Percentiles rank a stretch among this genome's conserved stretches.
Conservation (phyloP, 2,888 invertebrate genomes). For the Willowsia nigromaculata region DNA sequence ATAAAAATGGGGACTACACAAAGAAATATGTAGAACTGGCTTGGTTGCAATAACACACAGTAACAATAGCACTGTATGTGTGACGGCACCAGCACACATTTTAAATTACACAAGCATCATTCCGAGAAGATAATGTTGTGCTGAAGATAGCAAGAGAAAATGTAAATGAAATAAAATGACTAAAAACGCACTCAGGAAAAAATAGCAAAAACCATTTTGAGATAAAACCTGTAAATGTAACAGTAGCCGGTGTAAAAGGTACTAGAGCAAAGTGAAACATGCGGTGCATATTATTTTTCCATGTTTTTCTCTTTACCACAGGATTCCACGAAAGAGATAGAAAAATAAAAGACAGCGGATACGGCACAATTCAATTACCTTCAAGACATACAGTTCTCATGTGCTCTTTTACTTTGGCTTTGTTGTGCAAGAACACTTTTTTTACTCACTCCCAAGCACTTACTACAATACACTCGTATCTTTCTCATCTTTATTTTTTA, state of each 20-base stretch:
- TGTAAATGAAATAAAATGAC: constrained; percentile 40
- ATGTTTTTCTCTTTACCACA: neutral
- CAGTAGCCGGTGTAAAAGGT: neutral
- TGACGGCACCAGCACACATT: neutral
- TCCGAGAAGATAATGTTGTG: neutral
- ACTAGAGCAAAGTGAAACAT: neutral
- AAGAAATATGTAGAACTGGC: neutral
- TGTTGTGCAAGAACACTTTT: neutral
- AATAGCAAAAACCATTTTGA: neutral
- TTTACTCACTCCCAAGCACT: neutral
- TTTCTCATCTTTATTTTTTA: constrained; percentile 26
- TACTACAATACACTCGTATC: constrained; percentile 20
- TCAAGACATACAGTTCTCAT: neutral
- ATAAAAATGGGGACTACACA: neutral
- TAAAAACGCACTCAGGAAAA: constrained; percentile 22
- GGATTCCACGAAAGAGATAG: neutral
- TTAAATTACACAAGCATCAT: neutral
- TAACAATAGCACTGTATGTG: neutral
- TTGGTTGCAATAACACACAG: neutral
- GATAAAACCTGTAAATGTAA: neutral
- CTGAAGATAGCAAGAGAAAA: neutral
- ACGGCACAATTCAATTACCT: constrained; percentile 59
- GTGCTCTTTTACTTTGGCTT: neutral
- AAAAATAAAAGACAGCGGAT: constrained; percentile 44
- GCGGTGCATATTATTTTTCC: constrained; percentile 12